Evolutionary conservation across 2,797 vertebrate genomes (phyloP).

Genomic region (Limnodromus scolopaceus): DNA sequence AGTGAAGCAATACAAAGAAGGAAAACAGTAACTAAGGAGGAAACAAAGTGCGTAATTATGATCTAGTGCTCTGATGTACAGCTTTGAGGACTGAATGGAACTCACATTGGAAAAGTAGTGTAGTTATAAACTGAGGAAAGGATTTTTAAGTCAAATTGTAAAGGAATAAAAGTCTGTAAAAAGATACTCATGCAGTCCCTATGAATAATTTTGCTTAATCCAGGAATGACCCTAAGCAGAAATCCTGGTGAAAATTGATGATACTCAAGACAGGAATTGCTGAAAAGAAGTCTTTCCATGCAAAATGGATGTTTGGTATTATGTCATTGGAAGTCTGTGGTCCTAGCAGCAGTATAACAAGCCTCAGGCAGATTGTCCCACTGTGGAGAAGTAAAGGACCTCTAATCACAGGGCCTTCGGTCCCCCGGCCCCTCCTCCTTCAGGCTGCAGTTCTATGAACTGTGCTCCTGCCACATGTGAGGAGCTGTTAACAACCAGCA

Average conservation of each 20-base stretch:
- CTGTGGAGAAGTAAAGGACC: not conserved
- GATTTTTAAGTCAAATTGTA: not conserved
- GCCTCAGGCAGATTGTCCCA: not conserved
- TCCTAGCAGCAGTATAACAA: not conserved
- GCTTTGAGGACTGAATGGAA: not conserved
- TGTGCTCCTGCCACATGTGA: not conserved
- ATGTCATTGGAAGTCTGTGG: not conserved
- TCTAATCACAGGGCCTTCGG: not conserved
- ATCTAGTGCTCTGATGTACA: not conserved
- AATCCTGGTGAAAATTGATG: not conserved
- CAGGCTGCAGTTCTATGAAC: not conserved
- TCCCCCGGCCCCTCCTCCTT: accelerated
- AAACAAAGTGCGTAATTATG: not conserved
- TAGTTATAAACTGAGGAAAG: not conserved
- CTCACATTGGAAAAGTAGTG: not conserved
- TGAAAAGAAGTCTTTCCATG: not conserved
- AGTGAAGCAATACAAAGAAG: not conserved
- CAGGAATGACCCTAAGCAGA: not conserved
- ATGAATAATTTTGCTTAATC: not conserved
- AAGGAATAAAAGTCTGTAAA: not conserved
- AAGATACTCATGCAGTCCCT: not conserved
- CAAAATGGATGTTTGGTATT: not conserved
- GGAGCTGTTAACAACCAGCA: not conserved
- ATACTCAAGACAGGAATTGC: not conserved
- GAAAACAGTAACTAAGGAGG: not conserved